Evolutionary conservation across 2,888 invertebrate species (phyloP), one percentile per base, ranked within the genome.

Genomic region (Standfussiana lucernea): DNA sequence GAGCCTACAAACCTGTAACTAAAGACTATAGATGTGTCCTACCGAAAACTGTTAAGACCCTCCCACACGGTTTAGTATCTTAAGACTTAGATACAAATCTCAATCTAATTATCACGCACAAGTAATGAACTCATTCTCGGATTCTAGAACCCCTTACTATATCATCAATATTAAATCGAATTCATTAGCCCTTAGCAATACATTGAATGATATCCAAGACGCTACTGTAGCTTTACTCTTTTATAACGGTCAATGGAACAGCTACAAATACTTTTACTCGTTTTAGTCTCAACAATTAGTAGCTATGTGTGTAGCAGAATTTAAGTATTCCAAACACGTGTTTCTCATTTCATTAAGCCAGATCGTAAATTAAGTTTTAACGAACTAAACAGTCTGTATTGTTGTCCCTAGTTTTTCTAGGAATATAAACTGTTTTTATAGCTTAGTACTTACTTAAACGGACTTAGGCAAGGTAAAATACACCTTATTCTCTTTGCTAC

Each of bases 361-460:
- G 70, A 71, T 78, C 84, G 85, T 83, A 88, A 90, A 90, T 89
- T 83, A 87, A 84, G 82, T 84, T 86, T 83, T 84, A 88, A 87
- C 64, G 75, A 80, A 85, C 71, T 79, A 70, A 80, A 72, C 61
- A 64, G 50, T 50, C 42, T 40, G 64, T 64, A 18, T 50, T 77
- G 47, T 65, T 28, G 45, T 65, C 42, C 70, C 37, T 75, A 50
- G 50, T 59, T 32, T 45, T 32, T 62, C 11, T 56, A 53, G n/a
- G 80, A 67, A 15, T 67, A 47, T 11, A 18, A 40, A 24, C 2
- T n/a, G 6, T 35, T 62, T 65, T 56, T 21, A 45, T 37, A 10
- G n/a, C 15, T 50, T 35, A 42, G n/a, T 42, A 56, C 24, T 4
- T 32, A 42, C 8, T 10, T 32, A 40, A 8, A 32, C 6, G 15